phyloP scores from a whole-genome alignment of 2,113 vertebrate genomes.

The Haliaeetus leucogaster region DNA sequence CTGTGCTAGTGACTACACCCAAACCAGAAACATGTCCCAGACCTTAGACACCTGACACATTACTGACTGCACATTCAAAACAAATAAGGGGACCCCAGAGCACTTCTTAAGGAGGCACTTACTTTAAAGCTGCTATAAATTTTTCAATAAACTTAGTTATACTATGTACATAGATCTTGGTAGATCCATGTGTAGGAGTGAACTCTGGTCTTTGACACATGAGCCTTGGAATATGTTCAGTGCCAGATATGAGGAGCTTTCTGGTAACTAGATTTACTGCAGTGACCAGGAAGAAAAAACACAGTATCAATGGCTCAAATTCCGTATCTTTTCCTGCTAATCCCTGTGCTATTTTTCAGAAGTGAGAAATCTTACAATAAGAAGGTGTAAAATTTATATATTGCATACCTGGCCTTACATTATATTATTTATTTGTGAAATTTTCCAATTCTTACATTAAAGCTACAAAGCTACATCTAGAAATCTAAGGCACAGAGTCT shows the following conservation, averaged over 20 bases:
- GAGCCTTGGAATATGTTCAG: not conserved
- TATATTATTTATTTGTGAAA: not conserved
- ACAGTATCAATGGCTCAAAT: not conserved
- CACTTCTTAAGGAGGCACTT: not conserved
- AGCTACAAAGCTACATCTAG: not conserved
- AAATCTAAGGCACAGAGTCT: not conserved
- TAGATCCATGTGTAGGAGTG: not conserved
- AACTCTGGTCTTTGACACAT: not conserved
- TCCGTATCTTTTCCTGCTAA: not conserved
- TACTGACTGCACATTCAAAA: not conserved
- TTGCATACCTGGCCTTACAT: not conserved
- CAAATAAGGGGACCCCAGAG: not conserved
- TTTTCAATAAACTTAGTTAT: not conserved
- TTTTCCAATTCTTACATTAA: not conserved
- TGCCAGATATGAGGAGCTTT: not conserved
- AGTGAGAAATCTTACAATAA: not conserved
- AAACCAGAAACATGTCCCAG: not conserved
- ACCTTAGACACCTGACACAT: not conserved
- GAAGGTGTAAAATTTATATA: not conserved
- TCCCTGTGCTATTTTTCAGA: not conserved
- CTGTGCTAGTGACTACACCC: not conserved
- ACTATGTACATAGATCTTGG: not conserved
- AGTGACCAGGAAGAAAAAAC: not conserved
- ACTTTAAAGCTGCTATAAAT: not conserved
- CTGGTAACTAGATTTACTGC: not conserved